Percentiles rank a stretch among this genome's conserved stretches.
phyloP scores from a whole-genome alignment of 1,140 invertebrate genomes.

The Mesaphorura yosii region DNA sequence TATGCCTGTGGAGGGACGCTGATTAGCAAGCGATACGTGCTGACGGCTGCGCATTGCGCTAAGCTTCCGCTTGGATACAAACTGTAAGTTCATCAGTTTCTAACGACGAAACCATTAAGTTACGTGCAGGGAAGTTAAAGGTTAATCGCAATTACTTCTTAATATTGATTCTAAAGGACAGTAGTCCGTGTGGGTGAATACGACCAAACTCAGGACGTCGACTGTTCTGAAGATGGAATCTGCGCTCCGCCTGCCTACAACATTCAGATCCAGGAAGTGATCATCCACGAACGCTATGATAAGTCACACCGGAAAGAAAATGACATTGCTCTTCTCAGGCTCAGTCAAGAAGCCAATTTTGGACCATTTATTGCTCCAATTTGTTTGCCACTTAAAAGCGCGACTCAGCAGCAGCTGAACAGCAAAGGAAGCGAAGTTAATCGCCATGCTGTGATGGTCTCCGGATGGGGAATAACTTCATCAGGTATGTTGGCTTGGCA shows the following conservation, averaged over 20 bases:
- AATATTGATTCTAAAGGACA: conserved; percentile 1
- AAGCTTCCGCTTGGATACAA: conserved; percentile 13
- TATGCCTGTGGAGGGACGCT: conserved; percentile 23
- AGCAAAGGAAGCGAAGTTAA: too few relatives aligned
- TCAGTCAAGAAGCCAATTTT: conserved; percentile 15
- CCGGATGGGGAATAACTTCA: too few relatives aligned
- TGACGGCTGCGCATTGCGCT: conserved; percentile 13
- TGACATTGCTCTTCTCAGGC: conserved; percentile 31
- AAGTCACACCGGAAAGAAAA: conserved; percentile 22
- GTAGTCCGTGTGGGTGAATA: conserved; percentile 19
- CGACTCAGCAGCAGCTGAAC: background rate
- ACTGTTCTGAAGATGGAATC: conserved; percentile 14
- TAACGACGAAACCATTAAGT: background rate
- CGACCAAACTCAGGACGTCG: conserved; percentile 6
- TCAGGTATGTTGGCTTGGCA: too few relatives aligned
- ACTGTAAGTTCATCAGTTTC: conserved; percentile 8
- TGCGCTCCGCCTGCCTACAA: conserved; percentile 49
- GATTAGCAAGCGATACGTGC: conserved; percentile 10
- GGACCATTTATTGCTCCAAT: conserved; percentile 25
- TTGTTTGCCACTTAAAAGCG: conserved; percentile 25
- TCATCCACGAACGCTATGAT: conserved; percentile 38
- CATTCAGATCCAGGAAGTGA: conserved; percentile 42
- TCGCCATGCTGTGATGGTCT: too few relatives aligned
- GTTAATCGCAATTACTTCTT: background rate
- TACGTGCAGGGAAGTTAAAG: background rate